Base-by-base conservation (phyloP, 2,888 invertebrate genomes). In the Caenorhabditis sp. region DNA sequence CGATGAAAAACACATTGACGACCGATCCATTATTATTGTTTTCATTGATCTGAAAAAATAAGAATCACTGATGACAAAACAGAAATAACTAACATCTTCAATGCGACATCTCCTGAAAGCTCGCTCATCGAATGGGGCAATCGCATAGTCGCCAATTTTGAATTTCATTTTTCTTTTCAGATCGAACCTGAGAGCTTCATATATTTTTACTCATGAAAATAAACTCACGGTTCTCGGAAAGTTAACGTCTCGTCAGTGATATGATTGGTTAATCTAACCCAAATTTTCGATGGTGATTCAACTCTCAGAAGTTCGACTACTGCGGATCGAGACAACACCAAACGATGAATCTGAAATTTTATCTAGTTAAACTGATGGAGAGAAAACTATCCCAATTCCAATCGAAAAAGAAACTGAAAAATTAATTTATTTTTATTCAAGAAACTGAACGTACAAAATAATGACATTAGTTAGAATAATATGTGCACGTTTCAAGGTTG, bases 231-330 rank as follows among this genome's bases (percentile, higher is more conserved):
- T 56, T 81, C 81, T 3, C 23, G 43, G 21, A 81, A 59, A 14
- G 69, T 70, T 1, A 81, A 67, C 3, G 54, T 54, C 0, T 53
- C 31, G n/a, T 76, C 69, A 0, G 78, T 74, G 59, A 78, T 78
- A 59, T 80, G 78, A 63, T 81, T 81, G 26, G 43, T 31, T 10
- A 80, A 68, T n/a, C 77, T 68, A 17, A 78, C 78, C 77, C 80
- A 81, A 36, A 81, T 69, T 8, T 60, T 31, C 1, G 76, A 74
- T 1, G 79, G 79, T 5, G 79, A 79, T 36, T 76, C 76, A 21
- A 56, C 74, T n/a, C 66, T 61, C 7, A 71, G 56, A 4, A 77
- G 25, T 57, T 72, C 75, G 8, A 77, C 76, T 10, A 61, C 25
- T 23, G 74, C 71, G 1, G 71, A 52, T 1, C 74, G 63, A 23